phyloP scores from a whole-genome alignment of 2,888 invertebrate species.

The Coenonympha arcania region DNA sequence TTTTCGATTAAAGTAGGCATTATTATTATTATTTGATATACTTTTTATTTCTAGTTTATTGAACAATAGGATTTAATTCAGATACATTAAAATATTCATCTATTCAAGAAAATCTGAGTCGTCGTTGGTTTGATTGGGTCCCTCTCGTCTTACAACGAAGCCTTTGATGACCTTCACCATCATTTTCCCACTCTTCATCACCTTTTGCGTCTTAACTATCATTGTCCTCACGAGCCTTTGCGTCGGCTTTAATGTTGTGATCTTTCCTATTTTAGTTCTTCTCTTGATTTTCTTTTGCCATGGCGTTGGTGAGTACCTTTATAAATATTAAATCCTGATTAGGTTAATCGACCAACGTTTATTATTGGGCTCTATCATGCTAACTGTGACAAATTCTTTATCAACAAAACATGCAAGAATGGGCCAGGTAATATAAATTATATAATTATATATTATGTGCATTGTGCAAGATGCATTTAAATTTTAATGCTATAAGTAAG shows the following conservation, averaged over 20 bases:
- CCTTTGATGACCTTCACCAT: constrained; percentile 38
- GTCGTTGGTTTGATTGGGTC: constrained; percentile 11
- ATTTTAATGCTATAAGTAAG: too few relatives aligned
- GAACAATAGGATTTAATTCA: not conserved
- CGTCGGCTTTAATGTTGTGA: not conserved
- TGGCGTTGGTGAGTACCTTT: too few relatives aligned
- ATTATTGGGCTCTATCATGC: too few relatives aligned
- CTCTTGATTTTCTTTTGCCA: constrained; percentile 21
- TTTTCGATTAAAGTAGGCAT: too few relatives aligned
- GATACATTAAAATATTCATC: constrained; percentile 10
- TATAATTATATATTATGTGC: too few relatives aligned
- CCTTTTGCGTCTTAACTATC: not conserved
- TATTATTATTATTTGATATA: too few relatives aligned
- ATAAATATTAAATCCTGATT: too few relatives aligned
- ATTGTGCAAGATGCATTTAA: too few relatives aligned
- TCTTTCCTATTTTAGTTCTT: constrained; percentile 2
- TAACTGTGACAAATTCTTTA: too few relatives aligned
- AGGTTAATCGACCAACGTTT: too few relatives aligned
- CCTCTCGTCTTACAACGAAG: constrained; percentile 23
- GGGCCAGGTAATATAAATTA: too few relatives aligned
- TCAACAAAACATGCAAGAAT: too few relatives aligned
- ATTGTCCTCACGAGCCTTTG: constrained; percentile 19
- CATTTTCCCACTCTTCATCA: constrained; percentile 34
- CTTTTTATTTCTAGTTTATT: not conserved
- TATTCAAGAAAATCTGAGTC: constrained; percentile 38